These are phyloP conservation scores for Pocillopora grandis DNA, from an alignment of 92 coral and sea anemone genomes.

Conservation along the genomic window DNA sequence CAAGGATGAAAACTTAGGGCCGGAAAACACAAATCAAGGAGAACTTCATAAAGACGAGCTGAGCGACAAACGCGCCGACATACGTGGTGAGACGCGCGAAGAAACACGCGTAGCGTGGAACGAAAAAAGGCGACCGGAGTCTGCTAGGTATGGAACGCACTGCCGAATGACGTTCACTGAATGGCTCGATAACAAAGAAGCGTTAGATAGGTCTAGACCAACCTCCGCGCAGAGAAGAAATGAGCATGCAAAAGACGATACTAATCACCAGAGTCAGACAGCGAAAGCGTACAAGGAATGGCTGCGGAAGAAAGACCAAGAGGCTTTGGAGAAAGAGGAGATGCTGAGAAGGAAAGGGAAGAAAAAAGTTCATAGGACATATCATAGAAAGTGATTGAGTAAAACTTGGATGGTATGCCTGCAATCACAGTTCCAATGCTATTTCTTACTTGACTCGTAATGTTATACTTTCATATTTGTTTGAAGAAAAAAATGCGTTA, in stretches of 20 bases:
- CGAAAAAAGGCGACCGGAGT: conserved; percentile 26
- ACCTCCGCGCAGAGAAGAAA: background rate
- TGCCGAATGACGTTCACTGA: conserved; percentile 34
- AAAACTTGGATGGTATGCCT: background rate
- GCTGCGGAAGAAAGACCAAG: conserved; percentile 64
- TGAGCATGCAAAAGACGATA: background rate
- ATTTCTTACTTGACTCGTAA: background rate
- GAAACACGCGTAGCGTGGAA: conserved; percentile 33
- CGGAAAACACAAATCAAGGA: background rate
- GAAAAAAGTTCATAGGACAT: conserved; percentile 24
- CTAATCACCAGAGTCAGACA: background rate
- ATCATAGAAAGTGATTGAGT: conserved; percentile 11
- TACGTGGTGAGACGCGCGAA: too few species aligned
- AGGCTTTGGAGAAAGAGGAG: conserved; percentile 59
- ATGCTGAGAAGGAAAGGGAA: conserved; percentile 1
- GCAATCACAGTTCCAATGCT: background rate
- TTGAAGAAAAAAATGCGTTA: background rate
- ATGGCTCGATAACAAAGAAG: conserved; percentile 40
- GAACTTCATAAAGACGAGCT: background rate
- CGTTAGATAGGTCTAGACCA: conserved; percentile 20
- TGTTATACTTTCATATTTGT: background rate
- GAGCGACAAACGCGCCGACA: background rate
- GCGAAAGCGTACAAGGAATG: conserved; percentile 27
- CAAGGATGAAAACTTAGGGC: conserved; percentile 4
- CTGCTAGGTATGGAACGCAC: conserved; percentile 9